Percentiles rank a stretch among this genome's conserved stretches.
Evolutionary conservation across 2,888 invertebrate species (phyloP).

Genomic region (Esperia sulphurella): DNA sequence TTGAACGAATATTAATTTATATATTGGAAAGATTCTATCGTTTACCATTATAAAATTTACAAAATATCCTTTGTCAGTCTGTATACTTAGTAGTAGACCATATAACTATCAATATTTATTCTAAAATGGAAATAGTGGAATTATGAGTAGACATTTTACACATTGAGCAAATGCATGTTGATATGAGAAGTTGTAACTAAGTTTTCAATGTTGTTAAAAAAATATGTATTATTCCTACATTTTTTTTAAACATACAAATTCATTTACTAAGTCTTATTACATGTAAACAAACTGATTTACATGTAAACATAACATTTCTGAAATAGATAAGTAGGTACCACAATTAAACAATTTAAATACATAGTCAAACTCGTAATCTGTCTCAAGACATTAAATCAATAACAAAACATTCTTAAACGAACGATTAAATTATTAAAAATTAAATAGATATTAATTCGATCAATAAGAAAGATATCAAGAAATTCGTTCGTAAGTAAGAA

Average conservation of each 20-base stretch:
- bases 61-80: constrained; percentile 38
- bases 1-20: constrained; percentile 1
- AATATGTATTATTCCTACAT: background rate
- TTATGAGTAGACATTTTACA: constrained; percentile 14
- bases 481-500: background rate
- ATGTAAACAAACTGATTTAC: too few relatives aligned
- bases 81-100: constrained; percentile 17
- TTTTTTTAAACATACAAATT: too few relatives aligned
- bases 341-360: background rate
- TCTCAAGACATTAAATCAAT: too few relatives aligned
- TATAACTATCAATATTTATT: constrained; percentile 15
- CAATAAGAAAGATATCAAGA: background rate
- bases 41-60: constrained; percentile 21
- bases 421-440: background rate
- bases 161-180: constrained; percentile 11
- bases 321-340: background rate
- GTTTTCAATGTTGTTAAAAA: too few relatives aligned
- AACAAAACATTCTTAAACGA: too few relatives aligned
- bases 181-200: background rate
- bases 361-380: too few relatives aligned
- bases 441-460: background rate
- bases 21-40: constrained; percentile 1
- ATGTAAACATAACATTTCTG: background rate
- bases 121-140: constrained; percentile 29
- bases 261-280: too few relatives aligned